Conservation (phyloP, 2,113 vertebrate species). For the Psittacara wagleri region DNA sequence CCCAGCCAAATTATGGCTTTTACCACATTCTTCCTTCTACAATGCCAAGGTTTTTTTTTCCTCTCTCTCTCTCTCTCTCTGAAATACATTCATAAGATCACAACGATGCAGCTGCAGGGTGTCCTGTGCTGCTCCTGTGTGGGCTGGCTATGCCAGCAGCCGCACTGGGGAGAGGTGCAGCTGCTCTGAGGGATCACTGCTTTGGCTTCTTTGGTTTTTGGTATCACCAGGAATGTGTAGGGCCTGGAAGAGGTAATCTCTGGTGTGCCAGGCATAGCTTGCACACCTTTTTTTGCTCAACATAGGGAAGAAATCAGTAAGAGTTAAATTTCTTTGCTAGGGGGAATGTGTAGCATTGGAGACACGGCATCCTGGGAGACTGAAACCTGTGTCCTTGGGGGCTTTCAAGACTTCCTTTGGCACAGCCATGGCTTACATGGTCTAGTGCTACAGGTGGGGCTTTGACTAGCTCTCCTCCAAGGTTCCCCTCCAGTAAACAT, state of each 20-base stretch:
- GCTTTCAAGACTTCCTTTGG: not conserved
- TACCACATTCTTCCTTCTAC: slow-evolving; percentile 62
- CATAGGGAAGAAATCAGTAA: not conserved
- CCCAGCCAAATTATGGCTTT: slow-evolving; percentile 61
- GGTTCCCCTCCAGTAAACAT: not conserved
- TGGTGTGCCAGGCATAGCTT: not conserved
- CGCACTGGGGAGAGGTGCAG: accelerated
- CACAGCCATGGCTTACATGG: not conserved
- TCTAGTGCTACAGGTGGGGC: not conserved
- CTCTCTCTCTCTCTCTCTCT: not conserved
- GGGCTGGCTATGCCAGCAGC: not conserved
- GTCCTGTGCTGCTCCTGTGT: not conserved
- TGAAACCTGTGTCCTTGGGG: not conserved
- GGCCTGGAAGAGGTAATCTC: not conserved
- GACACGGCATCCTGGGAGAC: not conserved
- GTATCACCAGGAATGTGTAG: not conserved
- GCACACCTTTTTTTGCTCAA: not conserved
- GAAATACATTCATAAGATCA: slow-evolving; percentile 14
- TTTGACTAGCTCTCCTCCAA: not conserved
- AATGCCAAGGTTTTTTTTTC: not conserved
- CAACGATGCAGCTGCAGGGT: not conserved
- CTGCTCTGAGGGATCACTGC: not conserved
- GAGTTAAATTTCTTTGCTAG: not conserved
- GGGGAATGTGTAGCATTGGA: not conserved
- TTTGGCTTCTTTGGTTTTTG: not conserved